Evolutionary conservation across 2,113 vertebrate genomes (phyloP).

Genomic region (Xiphorhynchus elegans): DNA sequence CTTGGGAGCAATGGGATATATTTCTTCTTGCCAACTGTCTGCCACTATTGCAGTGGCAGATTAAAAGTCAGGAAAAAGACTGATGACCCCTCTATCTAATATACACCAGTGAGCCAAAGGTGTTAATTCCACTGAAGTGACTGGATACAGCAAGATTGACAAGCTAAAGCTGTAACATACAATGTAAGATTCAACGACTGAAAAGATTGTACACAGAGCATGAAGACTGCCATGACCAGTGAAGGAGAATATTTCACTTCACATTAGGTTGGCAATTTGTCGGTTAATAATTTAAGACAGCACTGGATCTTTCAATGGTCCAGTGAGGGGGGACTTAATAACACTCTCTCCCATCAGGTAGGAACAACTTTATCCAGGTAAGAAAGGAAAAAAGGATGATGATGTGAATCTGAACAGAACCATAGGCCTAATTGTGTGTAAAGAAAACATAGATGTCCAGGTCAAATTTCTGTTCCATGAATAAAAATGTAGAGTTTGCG

Average conservation of each 20-base stretch:
- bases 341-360: not conserved
- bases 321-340: not conserved
- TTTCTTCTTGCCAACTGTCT: not conserved
- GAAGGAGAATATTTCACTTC: not conserved
- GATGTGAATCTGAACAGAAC: not conserved
- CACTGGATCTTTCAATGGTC: not conserved
- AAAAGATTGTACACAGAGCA: not conserved
- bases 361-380: not conserved
- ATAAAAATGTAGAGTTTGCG: not conserved
- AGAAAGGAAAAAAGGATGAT: not conserved
- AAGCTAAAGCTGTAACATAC: not conserved
- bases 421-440: accelerated
- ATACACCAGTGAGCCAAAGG: not conserved
- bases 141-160: not conserved
- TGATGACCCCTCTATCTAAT: not conserved
- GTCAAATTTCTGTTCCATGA: not conserved
- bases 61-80: not conserved
- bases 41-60: not conserved
- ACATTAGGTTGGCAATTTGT: not conserved
- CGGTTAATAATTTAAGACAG: not conserved
- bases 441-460: not conserved
- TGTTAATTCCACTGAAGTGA: not conserved
- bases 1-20: not conserved
- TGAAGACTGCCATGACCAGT: not conserved
- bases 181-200: not conserved